phyloP scores from a whole-genome alignment of 1,140 invertebrate species.

The Ips nitidus region DNA sequence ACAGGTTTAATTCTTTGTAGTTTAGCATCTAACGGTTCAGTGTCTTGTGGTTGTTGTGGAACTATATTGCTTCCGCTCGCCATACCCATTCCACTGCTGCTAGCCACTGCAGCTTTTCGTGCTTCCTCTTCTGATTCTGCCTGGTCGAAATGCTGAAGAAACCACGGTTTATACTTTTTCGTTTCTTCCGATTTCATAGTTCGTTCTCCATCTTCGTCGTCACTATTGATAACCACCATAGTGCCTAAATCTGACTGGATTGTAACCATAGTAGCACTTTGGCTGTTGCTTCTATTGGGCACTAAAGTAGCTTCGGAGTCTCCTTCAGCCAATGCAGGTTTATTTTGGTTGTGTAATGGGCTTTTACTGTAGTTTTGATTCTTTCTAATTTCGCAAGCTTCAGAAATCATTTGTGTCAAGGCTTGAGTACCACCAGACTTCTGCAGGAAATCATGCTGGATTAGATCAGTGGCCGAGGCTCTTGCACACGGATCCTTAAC shows the following conservation, averaged over 20 bases:
- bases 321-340: conserved; percentile 44
- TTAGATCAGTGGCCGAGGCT: conserved; percentile 84
- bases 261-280: conserved; percentile 68
- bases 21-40: conserved; percentile 37
- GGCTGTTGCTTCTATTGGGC: conserved; percentile 58
- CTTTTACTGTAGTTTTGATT: conserved; percentile 66
- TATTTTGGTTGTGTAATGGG: conserved; percentile 44
- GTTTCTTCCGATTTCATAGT: conserved; percentile 84
- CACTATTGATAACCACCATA: conserved; percentile 90
- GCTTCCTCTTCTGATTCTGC: conserved; percentile 70
- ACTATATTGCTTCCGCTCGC: conserved; percentile 2
- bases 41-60: conserved; percentile 1
- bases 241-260: conserved; percentile 80
- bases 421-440: conserved; percentile 84
- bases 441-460: conserved; percentile 85
- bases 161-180: conserved; percentile 85
- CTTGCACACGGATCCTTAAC: conserved; percentile 94
- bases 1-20: conserved; percentile 38
- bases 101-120: conserved; percentile 2
- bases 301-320: conserved; percentile 54
- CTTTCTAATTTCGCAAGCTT: conserved; percentile 89
- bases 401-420: conserved; percentile 86
- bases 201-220: conserved; percentile 73
- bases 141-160: conserved; percentile 93
- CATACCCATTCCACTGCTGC: conserved; percentile 3